Base-by-base conservation (phyloP, 2,797 vertebrate species). In the Hozukius guyotensis region DNA sequence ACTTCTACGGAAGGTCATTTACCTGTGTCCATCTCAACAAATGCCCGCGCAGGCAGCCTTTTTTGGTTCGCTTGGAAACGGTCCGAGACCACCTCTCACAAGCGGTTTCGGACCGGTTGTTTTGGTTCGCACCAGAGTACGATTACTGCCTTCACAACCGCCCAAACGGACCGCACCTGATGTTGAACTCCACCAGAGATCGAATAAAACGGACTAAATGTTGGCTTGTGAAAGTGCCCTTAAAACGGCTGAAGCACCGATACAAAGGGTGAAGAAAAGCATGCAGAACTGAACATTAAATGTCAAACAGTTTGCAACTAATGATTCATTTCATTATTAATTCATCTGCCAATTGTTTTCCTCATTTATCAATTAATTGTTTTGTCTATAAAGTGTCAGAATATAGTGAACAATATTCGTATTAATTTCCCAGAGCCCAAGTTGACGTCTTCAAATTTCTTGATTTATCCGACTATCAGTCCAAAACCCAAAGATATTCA, bases 181-280 rank as follows among this genome's bases (percentile, higher is more conserved):
- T 46, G 42, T 46, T 8, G 42, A 46, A 49, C 46, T 0, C 0
- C 46, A 49, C 46, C 46, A 49, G 0, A 49, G 46, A 49, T n/a
- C 3, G 46, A 49, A 4, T 49, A 49, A 49, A 49, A 49, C 18
- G 18, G 46, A 0, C 8, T 49, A 49, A 49, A 49, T 49, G 18
- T 49, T 20, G 46, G 46, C 0, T 42, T 42, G 36, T 7, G 38
- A 16, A 42, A 42, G 38, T 6, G 14, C 38, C 38, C 38, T 42
- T 42, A 42, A 42, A 42, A 42, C 14, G 3, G 38, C 38, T 0
- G 38, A 42, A 42, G 38, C 38, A 42, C 14, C 0, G 38, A 42
- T 42, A 42, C 38, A 42, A 18, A 42, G 14, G 38, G 10, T 34
- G 32, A 18, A 42, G 0, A 42, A 42, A 42, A 42, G 38, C 14